Evolutionary conservation across 2,888 invertebrate species (phyloP), one percentile per base, ranked within the genome.

Genomic region (Cantharis rufa): DNA sequence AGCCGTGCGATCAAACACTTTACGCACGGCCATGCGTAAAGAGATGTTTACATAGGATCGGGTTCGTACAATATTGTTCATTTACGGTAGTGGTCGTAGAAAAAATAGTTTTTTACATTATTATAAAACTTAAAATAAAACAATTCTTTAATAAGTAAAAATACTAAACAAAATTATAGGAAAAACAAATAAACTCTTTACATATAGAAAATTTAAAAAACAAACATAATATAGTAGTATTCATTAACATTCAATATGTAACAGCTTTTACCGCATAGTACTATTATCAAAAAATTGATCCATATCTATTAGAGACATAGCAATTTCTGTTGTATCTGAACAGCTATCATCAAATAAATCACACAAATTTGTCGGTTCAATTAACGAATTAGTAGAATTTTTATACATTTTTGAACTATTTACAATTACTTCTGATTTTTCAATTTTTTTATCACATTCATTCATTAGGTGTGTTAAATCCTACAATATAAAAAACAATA

Each of bases 251-350:
- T 66, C n/a, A 21, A 66, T n/a, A 63, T 13, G 9, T 21, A 64
- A 64, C 18, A 61, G 61, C n/a, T 16, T 15, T 61, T 18, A 70
- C 2, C 9, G 24, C 9, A 24, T 5, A 9, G 7, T 48, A 27
- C 15, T 32, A 71, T 32, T 72, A 16, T 72, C 18, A 32, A 71
- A 74, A 78, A 82, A 84, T 79, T 86, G 82, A 81, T 86, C 86
- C 16, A 85, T 83, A 82, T 87, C 85, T 64, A 87, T 84, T 71
- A 85, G 76, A 7, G 87, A 86, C 84, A 86, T 84, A 5, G 85
- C 85, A 62, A 85, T 80, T 82, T 87, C 87, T 15, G 85, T 84
- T 72, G 83, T 82, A 7, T 85, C 84, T 63, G 84, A 85, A 24
- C 69, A 76, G 71, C 78, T 82, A 64, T 85, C 84, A 74, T 82